Base-by-base conservation (phyloP, 1,140 invertebrate species). In the Leptinotarsa lineolata region DNA sequence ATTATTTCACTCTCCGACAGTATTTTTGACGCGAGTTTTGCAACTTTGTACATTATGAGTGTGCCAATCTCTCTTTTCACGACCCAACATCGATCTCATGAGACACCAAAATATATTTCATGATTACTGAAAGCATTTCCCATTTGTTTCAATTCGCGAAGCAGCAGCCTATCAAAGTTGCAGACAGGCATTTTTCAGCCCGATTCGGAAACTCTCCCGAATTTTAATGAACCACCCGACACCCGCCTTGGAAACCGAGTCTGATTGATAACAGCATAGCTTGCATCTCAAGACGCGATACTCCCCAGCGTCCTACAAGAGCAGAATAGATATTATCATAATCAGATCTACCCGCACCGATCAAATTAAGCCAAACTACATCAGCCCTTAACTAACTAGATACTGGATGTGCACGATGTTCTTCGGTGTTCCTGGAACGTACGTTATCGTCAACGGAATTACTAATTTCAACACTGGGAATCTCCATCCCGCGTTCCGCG, bases 311-410 rank as follows among this genome's bases (percentile, higher is more conserved):
- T 75, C 71, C 48, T 66, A 58, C 73, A 73, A 75, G 68, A 59
- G 67, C 76, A 58, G 74, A 73, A 68, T 73, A 67, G 61, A 69
- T 48, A 77, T 77, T 77, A 75, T 75, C 76, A 77, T 77, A 77
- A 77, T 77, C 76, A 75, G 75, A 77, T 77, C 76, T 73, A 63
- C 74, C 72, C 67, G 67, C 70, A 72, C 64, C 76, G 75, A 77
- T 77, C 74, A 73, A 74, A 77, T 77, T 77, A 77, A 72, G 69
- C 70, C 71, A 73, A 77, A 77, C 75, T 77, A 77, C 76, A 77
- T 77, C 76, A 74, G 48, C 76, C 68, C 76, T 75, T 77, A 77
- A 74, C 76, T 77, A 77, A 77, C 76, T 77, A 72, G 73, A 73
- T 77, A 54, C 48, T 54, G 16, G 48, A n/a, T 54, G 48, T 54